These are phyloP conservation scores for Chinchilla lanigera DNA, from an alignment of 2,113 vertebrate species.

Conservation along the genomic window DNA sequence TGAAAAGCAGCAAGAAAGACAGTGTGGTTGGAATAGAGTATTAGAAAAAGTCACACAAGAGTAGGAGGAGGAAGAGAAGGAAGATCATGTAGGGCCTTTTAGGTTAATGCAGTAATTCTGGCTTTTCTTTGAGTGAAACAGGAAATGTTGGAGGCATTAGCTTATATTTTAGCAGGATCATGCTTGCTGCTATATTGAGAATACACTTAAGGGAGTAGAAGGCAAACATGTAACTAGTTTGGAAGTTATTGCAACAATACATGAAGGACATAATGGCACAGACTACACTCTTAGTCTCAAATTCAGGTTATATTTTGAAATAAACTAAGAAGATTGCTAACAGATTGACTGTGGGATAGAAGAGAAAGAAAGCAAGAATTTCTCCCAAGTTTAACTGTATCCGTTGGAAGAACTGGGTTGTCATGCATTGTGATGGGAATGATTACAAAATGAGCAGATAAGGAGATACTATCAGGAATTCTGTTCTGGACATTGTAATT, in stretches of 20 bases:
- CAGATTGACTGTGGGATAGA: background rate
- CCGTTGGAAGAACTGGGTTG: background rate
- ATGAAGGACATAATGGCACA: background rate
- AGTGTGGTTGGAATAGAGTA: background rate
- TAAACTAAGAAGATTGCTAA: background rate
- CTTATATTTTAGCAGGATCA: background rate
- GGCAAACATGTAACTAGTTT: background rate
- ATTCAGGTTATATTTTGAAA: background rate
- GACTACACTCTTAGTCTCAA: background rate
- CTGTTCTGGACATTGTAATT: background rate
- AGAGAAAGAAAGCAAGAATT: conserved; percentile 6
- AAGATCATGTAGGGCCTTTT: background rate
- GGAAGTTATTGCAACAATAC: background rate
- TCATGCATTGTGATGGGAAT: background rate
- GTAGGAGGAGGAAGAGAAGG: background rate
- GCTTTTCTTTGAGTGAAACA: background rate
- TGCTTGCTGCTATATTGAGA: background rate
- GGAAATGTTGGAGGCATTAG: background rate
- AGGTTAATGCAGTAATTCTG: background rate
- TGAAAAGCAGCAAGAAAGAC: background rate
- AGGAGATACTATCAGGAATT: background rate
- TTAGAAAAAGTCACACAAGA: background rate
- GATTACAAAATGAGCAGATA: background rate
- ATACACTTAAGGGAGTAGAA: background rate
- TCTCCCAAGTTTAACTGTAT: background rate